A percentile compares a stretch with the other conserved stretches of the same genome.
These are phyloP conservation scores for Salvator merianae DNA, from an alignment of 2,113 vertebrate genomes.

Conservation along the genomic window DNA sequence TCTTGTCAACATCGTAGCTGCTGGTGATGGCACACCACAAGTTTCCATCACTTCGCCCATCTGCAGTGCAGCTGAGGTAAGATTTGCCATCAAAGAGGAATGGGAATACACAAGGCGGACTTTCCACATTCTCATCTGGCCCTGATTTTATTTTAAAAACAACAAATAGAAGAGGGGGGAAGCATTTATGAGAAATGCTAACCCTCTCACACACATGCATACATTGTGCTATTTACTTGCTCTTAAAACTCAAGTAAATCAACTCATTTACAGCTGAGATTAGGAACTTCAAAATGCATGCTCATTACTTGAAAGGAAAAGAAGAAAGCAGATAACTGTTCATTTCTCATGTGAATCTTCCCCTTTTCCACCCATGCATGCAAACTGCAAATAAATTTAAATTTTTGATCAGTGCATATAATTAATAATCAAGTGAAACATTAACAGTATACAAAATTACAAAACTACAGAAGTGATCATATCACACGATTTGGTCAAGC, in stretches of 20 bases:
- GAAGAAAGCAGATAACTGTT: not conserved
- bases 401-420: not conserved
- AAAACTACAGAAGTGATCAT: not conserved
- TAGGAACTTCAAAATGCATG: not conserved
- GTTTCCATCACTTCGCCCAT: not conserved
- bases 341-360: not conserved
- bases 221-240: not conserved
- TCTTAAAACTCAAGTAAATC: not conserved
- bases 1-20: slow-evolving; percentile 21
- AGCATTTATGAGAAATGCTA: not conserved
- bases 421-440: not conserved
- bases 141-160: not conserved
- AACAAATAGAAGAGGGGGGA: not conserved
- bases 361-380: not conserved
- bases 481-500: too few species aligned
- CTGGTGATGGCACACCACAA: slow-evolving; percentile 23
- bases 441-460: not conserved
- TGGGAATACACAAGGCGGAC: slow-evolving; percentile 13
- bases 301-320: not conserved
- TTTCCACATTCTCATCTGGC: not conserved
- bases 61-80: slow-evolving; percentile 8
- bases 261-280: too few species aligned
- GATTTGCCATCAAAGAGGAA: not conserved
- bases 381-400: not conserved
- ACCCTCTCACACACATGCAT: not conserved